These are phyloP conservation scores for Siphamia tubifer DNA, from an alignment of 2,113 vertebrate species.

Conservation along the genomic window DNA sequence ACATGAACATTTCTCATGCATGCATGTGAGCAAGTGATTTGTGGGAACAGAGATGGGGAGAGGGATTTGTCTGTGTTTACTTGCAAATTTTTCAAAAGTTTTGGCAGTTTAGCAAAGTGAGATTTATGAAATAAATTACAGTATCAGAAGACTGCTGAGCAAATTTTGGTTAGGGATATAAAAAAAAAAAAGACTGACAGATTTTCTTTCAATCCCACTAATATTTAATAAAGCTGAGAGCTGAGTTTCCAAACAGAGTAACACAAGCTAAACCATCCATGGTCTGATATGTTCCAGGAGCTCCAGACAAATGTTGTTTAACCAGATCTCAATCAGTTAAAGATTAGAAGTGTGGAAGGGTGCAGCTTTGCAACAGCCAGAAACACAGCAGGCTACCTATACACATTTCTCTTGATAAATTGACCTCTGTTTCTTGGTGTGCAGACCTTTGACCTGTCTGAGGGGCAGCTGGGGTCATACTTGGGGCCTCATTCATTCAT, in stretches of 20 bases:
- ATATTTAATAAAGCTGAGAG: neutral
- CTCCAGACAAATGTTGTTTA: conserved; percentile 13
- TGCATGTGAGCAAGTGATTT: neutral
- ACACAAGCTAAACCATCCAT: conserved; percentile 18
- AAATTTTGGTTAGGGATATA: neutral
- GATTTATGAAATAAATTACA: too few species aligned
- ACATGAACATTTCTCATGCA: neutral
- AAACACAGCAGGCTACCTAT: conserved; percentile 20
- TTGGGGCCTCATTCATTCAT: conserved; percentile 1
- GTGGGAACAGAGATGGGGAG: neutral
- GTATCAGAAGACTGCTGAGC: neutral
- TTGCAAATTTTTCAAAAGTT: neutral
- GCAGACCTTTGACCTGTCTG: conserved; percentile 32
- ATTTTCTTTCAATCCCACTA: neutral
- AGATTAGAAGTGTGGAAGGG: conserved; percentile 43
- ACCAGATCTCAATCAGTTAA: conserved; percentile 31
- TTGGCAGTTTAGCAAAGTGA: too few species aligned
- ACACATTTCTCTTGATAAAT: conserved; percentile 23
- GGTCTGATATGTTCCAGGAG: conserved; percentile 49
- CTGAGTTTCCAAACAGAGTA: neutral
- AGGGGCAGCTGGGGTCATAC: conserved; percentile 26
- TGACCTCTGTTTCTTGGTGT: conserved; percentile 26
- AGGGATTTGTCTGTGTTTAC: conserved; percentile 4
- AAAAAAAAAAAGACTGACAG: neutral
- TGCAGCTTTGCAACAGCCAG: conserved; percentile 23